Conservation (phyloP, 2,113 vertebrate species). For the Eudyptes chrysolophus region DNA sequence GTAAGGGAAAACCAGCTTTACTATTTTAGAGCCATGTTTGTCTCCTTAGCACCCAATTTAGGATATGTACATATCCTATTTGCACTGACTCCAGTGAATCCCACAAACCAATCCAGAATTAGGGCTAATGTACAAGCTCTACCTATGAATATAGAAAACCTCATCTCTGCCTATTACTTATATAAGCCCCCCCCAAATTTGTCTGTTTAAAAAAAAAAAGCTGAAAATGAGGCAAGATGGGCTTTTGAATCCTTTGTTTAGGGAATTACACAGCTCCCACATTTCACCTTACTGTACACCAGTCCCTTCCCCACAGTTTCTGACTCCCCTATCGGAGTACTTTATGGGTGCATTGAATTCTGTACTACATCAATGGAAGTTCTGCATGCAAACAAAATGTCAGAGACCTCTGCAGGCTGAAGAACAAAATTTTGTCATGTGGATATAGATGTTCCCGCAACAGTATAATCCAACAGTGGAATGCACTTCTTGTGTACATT, state of each 20-base stretch:
- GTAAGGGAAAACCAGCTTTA: not conserved
- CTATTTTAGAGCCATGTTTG: not conserved
- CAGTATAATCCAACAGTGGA: not conserved
- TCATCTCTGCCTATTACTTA: not conserved
- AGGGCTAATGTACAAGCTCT: not conserved
- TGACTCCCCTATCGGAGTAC: not conserved
- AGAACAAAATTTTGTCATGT: not conserved
- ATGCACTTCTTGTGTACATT: not conserved
- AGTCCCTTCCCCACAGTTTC: not conserved
- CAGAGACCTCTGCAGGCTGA: not conserved
- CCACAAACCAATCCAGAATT: not conserved
- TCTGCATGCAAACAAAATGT: not conserved
- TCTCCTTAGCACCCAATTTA: not conserved
- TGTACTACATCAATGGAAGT: not conserved
- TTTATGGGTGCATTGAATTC: not conserved
- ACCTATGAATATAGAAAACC: not conserved
- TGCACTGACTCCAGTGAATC: not conserved
- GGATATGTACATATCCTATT: not conserved
- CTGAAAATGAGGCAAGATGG: not conserved
- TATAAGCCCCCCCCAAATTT: not conserved
- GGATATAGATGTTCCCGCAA: not conserved
- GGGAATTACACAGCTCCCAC: not conserved
- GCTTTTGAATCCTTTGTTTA: not conserved
- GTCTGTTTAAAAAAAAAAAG: not conserved
- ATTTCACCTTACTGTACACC: not conserved